These are phyloP conservation scores for Eristalis tenax DNA, from an alignment of 2,888 invertebrate species.

Conservation along the genomic window DNA sequence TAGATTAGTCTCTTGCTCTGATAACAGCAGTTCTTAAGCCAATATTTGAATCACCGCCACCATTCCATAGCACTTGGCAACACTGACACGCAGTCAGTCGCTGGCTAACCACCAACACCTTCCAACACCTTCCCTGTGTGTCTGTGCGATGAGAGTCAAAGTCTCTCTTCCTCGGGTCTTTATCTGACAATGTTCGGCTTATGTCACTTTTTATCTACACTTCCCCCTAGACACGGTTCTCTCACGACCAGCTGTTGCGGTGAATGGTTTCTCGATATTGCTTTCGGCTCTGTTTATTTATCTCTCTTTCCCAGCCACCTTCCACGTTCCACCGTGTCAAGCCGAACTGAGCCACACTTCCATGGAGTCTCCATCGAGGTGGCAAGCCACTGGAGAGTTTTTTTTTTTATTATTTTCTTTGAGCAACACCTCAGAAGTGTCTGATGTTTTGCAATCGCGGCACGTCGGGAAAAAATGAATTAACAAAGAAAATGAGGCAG, in stretches of 20 bases:
- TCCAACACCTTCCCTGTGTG: not conserved
- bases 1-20: no score
- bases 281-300: conserved; percentile 16
- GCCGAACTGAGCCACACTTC: not conserved
- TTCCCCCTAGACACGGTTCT: not conserved
- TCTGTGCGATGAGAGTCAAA: not conserved
- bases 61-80: conserved; percentile 5
- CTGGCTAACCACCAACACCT: not conserved
- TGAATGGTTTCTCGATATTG: not conserved
- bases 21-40: no score
- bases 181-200: conserved; percentile 12
- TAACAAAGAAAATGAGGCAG: not conserved
- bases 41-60: no score
- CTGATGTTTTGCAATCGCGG: not conserved
- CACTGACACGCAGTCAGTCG: not conserved
- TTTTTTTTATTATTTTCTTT: not conserved
- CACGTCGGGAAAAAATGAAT: conserved; percentile 19
- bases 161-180: not conserved
- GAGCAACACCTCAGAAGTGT: not conserved
- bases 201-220: conserved; percentile 16
- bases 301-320: not conserved
- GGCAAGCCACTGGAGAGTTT: not conserved
- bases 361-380: not conserved
- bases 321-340: not conserved
- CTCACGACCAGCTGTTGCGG: conserved; percentile 17